Base-by-base conservation (phyloP, 1,140 invertebrate genomes). In the Orius laevigatus region DNA sequence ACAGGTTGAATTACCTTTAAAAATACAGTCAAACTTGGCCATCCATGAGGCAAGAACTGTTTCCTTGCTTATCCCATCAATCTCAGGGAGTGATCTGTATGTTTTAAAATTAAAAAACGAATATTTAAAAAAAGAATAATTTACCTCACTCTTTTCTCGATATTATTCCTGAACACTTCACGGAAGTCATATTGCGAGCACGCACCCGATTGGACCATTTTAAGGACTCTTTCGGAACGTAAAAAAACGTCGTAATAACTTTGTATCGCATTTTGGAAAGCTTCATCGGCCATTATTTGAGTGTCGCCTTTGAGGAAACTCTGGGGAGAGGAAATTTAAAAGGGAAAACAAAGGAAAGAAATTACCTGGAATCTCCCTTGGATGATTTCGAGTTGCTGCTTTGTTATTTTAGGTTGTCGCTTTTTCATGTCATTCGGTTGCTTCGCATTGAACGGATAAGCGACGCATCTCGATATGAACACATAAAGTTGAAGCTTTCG, bases 371-470 rank as follows among this genome's bases (percentile, higher is more conserved):
- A 98, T 61, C 92, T 75, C 59, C 87, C 84, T 65, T 87, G 88
- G 55, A 98, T 91, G 39, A 85, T 84, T 62, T 97, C 91, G 47
- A 98, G 69, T 68, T 97, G 93, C 64, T 93, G 84, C 64, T 93
- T 90, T 20, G 85, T 93, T 45, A 98, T 84, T 74, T 98, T 98
- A 43, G 79, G 80, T 60, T 90, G 85, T 47, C 90, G 69, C 59
- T 82, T 73, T 11, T 85, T 91, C 90, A 98, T 91, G 64, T 98
- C 94, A 14, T 89, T 95, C 0, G 93, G 91, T 66, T 98, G 94
- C 68, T 98, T 98, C 4, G 92, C 91, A 69, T 98, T 98, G 69
- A 99, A 99, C 5, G 94, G 94, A 72, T 98, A 98, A 2, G 95
- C 90, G 60, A 98, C 81, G 68, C 94, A 97, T 64, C 95, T 74